Evolutionary conservation across 2,797 vertebrate species (phyloP).

Genomic region (Cercopithecus hamlyni): DNA sequence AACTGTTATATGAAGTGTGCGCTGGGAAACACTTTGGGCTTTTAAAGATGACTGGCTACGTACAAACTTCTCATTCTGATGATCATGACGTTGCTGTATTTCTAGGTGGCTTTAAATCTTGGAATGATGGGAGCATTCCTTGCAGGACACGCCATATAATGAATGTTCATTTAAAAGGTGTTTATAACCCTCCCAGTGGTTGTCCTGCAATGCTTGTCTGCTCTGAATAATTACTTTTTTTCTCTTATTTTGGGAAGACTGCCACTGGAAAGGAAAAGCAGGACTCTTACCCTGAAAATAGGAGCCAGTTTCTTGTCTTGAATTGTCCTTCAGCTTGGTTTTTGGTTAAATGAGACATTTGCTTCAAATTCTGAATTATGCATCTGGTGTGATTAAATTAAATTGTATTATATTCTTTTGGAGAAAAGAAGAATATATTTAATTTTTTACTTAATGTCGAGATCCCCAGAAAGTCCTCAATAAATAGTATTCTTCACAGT

Average conservation of each 20-base stretch:
- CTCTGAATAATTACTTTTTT: background rate
- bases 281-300: background rate
- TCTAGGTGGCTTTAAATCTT: background rate
- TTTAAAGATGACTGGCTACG: background rate
- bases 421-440: background rate
- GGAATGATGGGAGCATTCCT: background rate
- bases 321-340: background rate
- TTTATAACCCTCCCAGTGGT: background rate
- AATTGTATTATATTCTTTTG: background rate
- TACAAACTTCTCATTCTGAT: background rate
- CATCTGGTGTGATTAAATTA: background rate
- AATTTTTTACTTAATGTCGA: background rate
- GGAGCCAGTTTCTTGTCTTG: background rate
- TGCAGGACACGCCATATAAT: fast-evolving
- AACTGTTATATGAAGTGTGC: fast-evolving
- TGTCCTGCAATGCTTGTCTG: background rate
- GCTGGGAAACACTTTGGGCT: background rate
- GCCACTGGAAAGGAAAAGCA: background rate
- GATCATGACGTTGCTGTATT: background rate
- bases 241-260: background rate
- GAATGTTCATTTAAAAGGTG: background rate
- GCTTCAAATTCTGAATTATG: background rate
- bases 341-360: background rate
- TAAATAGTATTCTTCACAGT: background rate
- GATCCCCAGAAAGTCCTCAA: background rate